These are phyloP conservation scores for Seriola rivoliana DNA, from an alignment of 2,113 vertebrate genomes.

Conservation along the genomic window DNA sequence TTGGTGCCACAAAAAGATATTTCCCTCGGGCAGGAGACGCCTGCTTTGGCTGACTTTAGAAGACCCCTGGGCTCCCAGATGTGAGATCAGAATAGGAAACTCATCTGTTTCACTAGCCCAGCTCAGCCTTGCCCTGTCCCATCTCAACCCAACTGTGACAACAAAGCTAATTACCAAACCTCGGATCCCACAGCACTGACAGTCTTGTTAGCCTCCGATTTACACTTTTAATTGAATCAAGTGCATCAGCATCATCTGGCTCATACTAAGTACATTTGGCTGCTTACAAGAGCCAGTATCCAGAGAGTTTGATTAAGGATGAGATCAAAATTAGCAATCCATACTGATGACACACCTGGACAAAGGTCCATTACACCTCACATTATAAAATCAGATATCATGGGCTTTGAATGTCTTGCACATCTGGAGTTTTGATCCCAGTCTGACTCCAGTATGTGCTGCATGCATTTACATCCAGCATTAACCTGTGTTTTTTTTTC, in stretches of 20 bases:
- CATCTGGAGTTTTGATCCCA: not conserved
- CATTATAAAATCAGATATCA: not conserved
- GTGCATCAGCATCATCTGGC: conserved; percentile 70
- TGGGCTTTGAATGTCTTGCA: not conserved
- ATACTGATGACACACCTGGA: conserved; percentile 32
- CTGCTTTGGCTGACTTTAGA: conserved; percentile 27
- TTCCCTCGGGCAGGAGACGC: not conserved
- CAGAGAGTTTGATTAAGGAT: conserved; percentile 41
- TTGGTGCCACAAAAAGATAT: not conserved
- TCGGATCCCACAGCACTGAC: conserved; percentile 60
- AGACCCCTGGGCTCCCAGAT: conserved; percentile 34
- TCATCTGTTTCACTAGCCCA: conserved; percentile 66
- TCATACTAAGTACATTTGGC: conserved; percentile 58
- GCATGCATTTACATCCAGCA: not conserved
- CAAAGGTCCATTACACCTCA: not conserved
- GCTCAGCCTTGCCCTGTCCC: conserved; percentile 57
- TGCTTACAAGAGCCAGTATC: conserved; percentile 51
- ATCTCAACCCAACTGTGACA: conserved; percentile 71
- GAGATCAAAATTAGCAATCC: conserved; percentile 38
- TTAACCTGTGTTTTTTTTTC: not conserved
- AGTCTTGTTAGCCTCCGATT: conserved; percentile 76
- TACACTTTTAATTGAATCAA: conserved; percentile 74
- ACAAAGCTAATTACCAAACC: conserved; percentile 73
- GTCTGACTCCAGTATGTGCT: not conserved
- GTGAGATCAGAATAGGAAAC: conserved; percentile 46